Percentiles rank a stretch among this genome's conserved stretches.
phyloP scores from a whole-genome alignment of 2,888 invertebrate genomes.

The Apotomis capreana region DNA sequence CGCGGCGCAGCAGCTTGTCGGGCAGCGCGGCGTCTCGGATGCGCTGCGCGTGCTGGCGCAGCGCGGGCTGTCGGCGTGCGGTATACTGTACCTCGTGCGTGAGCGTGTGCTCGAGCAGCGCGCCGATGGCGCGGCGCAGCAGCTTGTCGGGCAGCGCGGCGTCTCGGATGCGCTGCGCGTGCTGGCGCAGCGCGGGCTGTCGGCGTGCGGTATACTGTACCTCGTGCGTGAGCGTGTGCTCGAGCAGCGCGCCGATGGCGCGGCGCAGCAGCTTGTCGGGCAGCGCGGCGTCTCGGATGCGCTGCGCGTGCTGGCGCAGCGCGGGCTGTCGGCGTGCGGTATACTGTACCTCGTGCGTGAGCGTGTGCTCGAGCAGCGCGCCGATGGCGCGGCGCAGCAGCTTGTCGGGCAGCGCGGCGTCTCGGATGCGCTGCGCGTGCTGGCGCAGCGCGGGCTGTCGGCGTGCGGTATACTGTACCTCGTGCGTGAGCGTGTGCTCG shows the following conservation, averaged over 20 bases:
- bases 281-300: constrained; percentile 43
- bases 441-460: constrained; percentile 44
- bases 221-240: constrained; percentile 22
- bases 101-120: constrained; percentile 48
- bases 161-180: constrained; percentile 32
- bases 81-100: neutral
- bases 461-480: too few relatives aligned
- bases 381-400: constrained; percentile 50
- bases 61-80: constrained; percentile 20
- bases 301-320: constrained; percentile 3
- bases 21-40: constrained; percentile 47
- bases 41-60: constrained; percentile 45
- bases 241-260: constrained; percentile 51
- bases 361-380: constrained; percentile 50
- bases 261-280: constrained; percentile 51
- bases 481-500: constrained; percentile 36
- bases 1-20: constrained; percentile 51
- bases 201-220: too few relatives aligned
- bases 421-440: constrained; percentile 41
- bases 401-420: constrained; percentile 49
- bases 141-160: constrained; percentile 48
- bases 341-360: constrained; percentile 14
- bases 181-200: neutral
- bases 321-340: neutral
- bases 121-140: constrained; percentile 50